These are phyloP conservation scores for Sorex fumeus DNA, from an alignment of 2,113 vertebrate genomes.

Conservation along the genomic window DNA sequence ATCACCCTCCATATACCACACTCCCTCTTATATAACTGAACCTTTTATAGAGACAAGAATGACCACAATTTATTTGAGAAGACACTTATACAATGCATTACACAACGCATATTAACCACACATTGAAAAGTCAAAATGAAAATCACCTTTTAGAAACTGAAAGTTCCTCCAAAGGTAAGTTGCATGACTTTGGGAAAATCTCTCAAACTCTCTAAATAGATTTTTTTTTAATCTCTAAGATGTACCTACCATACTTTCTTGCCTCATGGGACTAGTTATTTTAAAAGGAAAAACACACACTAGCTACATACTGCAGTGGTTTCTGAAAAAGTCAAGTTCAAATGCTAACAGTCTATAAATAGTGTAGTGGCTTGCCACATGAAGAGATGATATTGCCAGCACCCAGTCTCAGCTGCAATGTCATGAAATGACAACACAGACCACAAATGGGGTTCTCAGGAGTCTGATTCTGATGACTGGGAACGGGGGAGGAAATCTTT, in stretches of 20 bases:
- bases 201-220: not conserved
- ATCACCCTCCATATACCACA: conserved; percentile 14
- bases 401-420: conserved; percentile 10
- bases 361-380: conserved; percentile 6
- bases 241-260: conserved; percentile 8
- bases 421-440: conserved; percentile 71
- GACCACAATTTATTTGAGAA: conserved; percentile 51
- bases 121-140: conserved; percentile 48
- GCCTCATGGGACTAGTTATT: conserved; percentile 54
- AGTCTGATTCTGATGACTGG: conserved; percentile 50
- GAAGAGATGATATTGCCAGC: conserved; percentile 26
- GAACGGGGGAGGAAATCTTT: conserved; percentile 44
- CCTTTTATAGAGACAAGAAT: conserved; percentile 48
- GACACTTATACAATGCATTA: not conserved
- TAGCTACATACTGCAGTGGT: conserved; percentile 18
- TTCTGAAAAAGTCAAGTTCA: conserved; percentile 59
- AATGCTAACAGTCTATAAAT: conserved; percentile 49
- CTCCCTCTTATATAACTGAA: conserved; percentile 35
- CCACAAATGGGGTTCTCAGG: conserved; percentile 25
- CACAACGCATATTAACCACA: conserved; percentile 37
- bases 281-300: conserved; percentile 34
- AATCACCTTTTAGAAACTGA: not conserved
- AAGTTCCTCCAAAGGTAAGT: not conserved
- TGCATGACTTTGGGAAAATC: conserved; percentile 36
- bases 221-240: conserved; percentile 53